A percentile compares a stretch with the other conserved stretches of the same genome.
phyloP scores from a whole-genome alignment of 1,140 invertebrate species.

The Battus philenor region DNA sequence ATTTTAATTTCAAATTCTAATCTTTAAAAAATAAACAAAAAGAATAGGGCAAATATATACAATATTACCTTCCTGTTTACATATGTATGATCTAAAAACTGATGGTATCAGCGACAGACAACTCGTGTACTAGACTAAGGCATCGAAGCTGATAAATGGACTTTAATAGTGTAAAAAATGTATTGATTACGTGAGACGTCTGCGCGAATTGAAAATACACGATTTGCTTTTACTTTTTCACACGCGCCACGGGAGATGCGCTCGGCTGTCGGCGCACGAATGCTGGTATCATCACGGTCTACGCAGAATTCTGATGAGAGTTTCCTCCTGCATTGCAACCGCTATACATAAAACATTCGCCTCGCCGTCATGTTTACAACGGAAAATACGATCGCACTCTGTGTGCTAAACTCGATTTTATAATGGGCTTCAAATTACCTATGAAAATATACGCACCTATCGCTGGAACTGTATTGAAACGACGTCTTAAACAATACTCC shows the following conservation, averaged over 20 bases:
- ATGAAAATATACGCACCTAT: conserved; percentile 46
- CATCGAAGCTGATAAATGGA: no score
- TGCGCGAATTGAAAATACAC: conserved; percentile 24
- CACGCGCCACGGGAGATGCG: conserved; percentile 58
- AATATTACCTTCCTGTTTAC: no score
- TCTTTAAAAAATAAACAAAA: no score
- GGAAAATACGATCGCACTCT: conserved; percentile 55
- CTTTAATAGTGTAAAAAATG: no score
- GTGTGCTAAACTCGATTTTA: conserved; percentile 52
- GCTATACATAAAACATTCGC: conserved; percentile 67
- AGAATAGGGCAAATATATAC: no score
- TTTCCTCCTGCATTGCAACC: conserved; percentile 60
- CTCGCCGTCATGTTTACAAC: conserved; percentile 67
- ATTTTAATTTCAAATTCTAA: no score
- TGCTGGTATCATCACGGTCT: conserved; percentile 57
- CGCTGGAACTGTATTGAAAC: conserved; percentile 31
- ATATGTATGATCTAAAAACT: no score
- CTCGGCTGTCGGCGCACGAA: conserved; percentile 57
- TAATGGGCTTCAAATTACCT: conserved; percentile 60
- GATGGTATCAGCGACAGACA: no score
- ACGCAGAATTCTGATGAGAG: conserved; percentile 68
- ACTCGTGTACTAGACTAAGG: no score
- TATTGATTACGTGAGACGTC: conserved; percentile 1
- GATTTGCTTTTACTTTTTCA: conserved; percentile 66
- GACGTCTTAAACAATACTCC: conserved; percentile 33